Evolutionary conservation across 2,888 invertebrate species (phyloP), one percentile per base, ranked within the genome.

Genomic region (Ashinkailepas kermadecensis): DNA sequence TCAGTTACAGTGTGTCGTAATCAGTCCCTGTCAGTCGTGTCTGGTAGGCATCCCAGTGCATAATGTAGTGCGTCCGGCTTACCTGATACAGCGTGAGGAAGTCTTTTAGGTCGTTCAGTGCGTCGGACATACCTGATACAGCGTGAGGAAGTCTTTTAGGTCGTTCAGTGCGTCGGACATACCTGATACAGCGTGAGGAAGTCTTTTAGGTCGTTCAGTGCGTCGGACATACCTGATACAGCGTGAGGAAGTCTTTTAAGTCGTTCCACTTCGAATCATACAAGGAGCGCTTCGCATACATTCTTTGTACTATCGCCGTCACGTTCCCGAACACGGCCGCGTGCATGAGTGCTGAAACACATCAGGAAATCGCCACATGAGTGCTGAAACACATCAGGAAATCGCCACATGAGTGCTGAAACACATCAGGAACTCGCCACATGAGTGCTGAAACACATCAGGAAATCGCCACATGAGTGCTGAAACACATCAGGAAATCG

Each of bases 301-400:
- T 96, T 85, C 97, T 90, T 88, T 97, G 97, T 86, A 98, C 97
- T 86, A 97, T 96, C 81, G 97, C 97, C 23, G 97, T 97, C 85
- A 98, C 97, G 88, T 97, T 97, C 87, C 97, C 97, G 87, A 98
- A 97, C 74, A 98, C 97, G 81, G 96, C 95, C 39, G 97, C 97
- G 88, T 97, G 97, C 97, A 97, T 97, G 86, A 98, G 90, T 80
- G 97, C 97, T 97, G 89, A 67, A 88, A 87, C 39, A 39, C 39
- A 39, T 3, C 39, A 39, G 39, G 39, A 39, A 4, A 4, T 39
- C 39, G 39, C 39, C 1, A 39, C 39, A 39, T 39, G 39, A 39
- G 39, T 39, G 39, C 39, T 39, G 39, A 39, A 39, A 39, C 39
- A 39, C 39, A 39, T 3, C 39, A 39, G 39, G 39, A 39, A 4